Evolutionary conservation across 2,888 invertebrate species (phyloP), one percentile per base, ranked within the genome.

Genomic region (Ichneumoninae sp.): DNA sequence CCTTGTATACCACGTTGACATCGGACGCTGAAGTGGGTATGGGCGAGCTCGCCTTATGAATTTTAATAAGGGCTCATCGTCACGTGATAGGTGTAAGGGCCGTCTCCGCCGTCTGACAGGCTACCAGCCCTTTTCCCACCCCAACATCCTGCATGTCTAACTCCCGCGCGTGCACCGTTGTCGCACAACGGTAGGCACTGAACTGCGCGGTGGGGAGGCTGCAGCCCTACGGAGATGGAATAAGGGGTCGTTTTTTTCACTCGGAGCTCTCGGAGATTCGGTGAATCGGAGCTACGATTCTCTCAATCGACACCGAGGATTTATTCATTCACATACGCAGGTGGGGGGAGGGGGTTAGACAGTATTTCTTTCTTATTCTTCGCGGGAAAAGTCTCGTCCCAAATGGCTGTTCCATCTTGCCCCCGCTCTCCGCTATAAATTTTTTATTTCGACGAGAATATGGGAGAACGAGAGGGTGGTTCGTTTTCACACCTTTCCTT

Each of bases 1-100:
- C 50, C 72, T 65, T 65, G 62, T 71, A 65, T 69, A 62, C 16
- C 16, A 33, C 22, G 47, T 10, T 62, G 65, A 70, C 65, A 52
- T 62, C 69, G 85, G 83, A 86, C 79, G 88, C 80, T 89, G 88
- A 90, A 89, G 88, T 88, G 89, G 87, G 87, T 89, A 89, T 84
- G 87, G 86, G 82, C 83, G 86, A 84, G 47, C 80, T 81, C 71
- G 86, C 86, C 90, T 91, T 90, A 91, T 91, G 91, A 91, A 91
- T 91, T 91, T 91, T 90, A 91, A 91, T 89, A 89, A 86, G 86
- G 52, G 79, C 85, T 81, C 88, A 89, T 90, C 90, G 90, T 88
- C 88, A 86, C 87, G 88, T 87, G 89, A 90, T 87, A 88, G 87
- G 85, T 85, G 82, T 87, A 87, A 89, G 89, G 88, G 88, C 69